These are phyloP conservation scores for Capitella teleta DNA, from an alignment of 1,140 invertebrate genomes.

Conservation along the genomic window DNA sequence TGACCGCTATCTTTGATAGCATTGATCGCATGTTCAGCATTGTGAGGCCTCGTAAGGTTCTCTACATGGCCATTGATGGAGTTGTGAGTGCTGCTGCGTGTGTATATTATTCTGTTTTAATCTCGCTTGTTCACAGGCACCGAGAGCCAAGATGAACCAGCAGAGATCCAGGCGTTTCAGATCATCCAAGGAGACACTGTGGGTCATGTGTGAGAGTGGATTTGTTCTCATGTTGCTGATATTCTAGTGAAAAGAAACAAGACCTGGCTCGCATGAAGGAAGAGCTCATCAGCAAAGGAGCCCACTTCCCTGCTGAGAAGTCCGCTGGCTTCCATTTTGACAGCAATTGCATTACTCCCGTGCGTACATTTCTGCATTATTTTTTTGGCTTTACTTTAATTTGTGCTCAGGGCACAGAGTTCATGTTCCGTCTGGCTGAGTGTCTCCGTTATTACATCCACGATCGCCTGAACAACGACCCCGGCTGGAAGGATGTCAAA, in stretches of 20 bases:
- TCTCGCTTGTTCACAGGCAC: conserved; percentile 63
- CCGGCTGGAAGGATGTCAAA: conserved; percentile 88
- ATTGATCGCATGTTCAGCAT: conserved; percentile 93
- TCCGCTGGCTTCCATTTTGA: conserved; percentile 88
- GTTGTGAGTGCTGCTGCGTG: conserved; percentile 52
- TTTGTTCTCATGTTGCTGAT: neutral
- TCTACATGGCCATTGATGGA: conserved; percentile 99
- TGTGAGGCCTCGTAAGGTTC: conserved; percentile 80
- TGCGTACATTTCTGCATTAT: conserved; percentile 15
- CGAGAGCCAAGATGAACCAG: conserved; percentile 99
- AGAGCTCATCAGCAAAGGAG: conserved; percentile 55
- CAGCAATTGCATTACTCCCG: conserved; percentile 96
- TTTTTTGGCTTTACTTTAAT: neutral
- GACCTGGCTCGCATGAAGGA: conserved; percentile 62
- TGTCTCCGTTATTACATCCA: conserved; percentile 96
- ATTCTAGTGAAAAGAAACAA: conserved; percentile 63
- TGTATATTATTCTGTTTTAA: conserved; percentile 2
- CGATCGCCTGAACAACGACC: conserved; percentile 83
- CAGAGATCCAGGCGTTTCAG: conserved; percentile 92
- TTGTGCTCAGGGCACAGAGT: conserved; percentile 71
- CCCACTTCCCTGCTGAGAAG: conserved; percentile 76
- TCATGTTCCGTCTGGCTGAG: conserved; percentile 87
- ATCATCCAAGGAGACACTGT: conserved; percentile 81
- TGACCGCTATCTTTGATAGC: conserved; percentile 97
- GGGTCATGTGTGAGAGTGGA: conserved; percentile 13